These are phyloP conservation scores for Trogon surrucura DNA, from an alignment of 2,113 vertebrate species.

Conservation along the genomic window DNA sequence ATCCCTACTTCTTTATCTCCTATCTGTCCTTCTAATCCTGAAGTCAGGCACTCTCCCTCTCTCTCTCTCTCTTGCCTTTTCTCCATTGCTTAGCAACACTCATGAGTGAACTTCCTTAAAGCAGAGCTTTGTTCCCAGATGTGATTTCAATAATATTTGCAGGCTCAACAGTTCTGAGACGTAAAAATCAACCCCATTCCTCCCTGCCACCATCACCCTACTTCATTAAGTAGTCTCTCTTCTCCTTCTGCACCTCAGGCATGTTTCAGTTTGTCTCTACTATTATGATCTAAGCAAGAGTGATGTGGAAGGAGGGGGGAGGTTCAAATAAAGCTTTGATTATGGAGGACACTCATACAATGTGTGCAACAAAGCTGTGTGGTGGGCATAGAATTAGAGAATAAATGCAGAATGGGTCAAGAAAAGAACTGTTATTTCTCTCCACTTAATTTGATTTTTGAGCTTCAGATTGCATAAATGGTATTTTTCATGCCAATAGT, in stretches of 20 bases:
- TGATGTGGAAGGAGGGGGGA: conserved; percentile 20
- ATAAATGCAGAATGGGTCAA: not conserved
- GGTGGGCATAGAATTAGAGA: not conserved
- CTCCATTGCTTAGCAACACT: conserved; percentile 76
- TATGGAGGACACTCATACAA: not conserved
- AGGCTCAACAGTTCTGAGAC: conserved; percentile 26
- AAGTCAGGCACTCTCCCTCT: conserved; percentile 37
- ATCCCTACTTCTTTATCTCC: conserved; percentile 16
- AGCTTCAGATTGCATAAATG: not conserved
- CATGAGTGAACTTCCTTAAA: conserved; percentile 58
- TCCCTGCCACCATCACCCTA: not conserved
- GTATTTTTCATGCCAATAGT: not conserved
- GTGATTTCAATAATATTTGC: conserved; percentile 48
- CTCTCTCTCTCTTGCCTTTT: not conserved
- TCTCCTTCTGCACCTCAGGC: not conserved
- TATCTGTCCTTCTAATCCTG: not conserved
- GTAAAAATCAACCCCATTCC: conserved; percentile 14
- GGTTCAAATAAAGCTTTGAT: conserved; percentile 40
- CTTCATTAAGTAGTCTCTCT: conserved; percentile 5
- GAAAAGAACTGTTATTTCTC: not conserved
- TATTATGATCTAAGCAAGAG: conserved; percentile 47
- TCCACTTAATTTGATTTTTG: not conserved
- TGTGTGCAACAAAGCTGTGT: not conserved
- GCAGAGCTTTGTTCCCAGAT: conserved; percentile 58
- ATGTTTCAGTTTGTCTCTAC: conserved; percentile 16